Base-by-base conservation (phyloP, 2,888 invertebrate species). In the Ichneumoninae sp. region DNA sequence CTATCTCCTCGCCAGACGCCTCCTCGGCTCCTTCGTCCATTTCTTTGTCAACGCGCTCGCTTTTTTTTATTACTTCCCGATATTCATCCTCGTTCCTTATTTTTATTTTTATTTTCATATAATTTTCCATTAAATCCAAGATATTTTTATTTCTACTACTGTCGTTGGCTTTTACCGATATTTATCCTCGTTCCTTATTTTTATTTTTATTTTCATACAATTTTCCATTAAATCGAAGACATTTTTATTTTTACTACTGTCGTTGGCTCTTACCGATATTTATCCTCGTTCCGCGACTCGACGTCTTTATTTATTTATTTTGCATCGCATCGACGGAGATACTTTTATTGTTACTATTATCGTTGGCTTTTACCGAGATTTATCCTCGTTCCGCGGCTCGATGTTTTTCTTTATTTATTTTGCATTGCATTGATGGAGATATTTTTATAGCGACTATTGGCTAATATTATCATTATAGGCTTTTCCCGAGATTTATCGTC, bases 31-130 rank as follows among this genome's bases (percentile, higher is more conserved):
- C 57, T 71, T 22, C 57, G 26, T 16, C 57, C 10, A 73, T 60
- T 60, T 73, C 73, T 73, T 73, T 71, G 57, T 71, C 57, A 30
- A 60, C 73, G 44, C 50, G 57, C 6, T 19, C 30, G 47, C n/a
- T 26, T 26, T 40, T 40, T 40, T 13, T n/a, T 5, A 13, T 6
- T n/a, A n/a, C 3, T 1, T 52, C 3, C 40, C 44, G 7, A n/a
- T n/a, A n/a, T 63, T 50, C 16, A n/a, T 13, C n/a, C n/a, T 33
- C 16, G 6, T 63, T 16, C 16, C 7, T 19, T 40, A 57, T 57
- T 57, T 26, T 57, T 26, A 10, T 22, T 10, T 26, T 10, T 8
- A 6, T 52, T 26, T 26, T 26, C 26, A 26, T 26, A 26, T 2
- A 2, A 19, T 5, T 19, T 6, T 19, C n/a, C 10, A 40, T 10